Conservation (phyloP, 1,140 invertebrate genomes). For the Centruroides vittatus region DNA sequence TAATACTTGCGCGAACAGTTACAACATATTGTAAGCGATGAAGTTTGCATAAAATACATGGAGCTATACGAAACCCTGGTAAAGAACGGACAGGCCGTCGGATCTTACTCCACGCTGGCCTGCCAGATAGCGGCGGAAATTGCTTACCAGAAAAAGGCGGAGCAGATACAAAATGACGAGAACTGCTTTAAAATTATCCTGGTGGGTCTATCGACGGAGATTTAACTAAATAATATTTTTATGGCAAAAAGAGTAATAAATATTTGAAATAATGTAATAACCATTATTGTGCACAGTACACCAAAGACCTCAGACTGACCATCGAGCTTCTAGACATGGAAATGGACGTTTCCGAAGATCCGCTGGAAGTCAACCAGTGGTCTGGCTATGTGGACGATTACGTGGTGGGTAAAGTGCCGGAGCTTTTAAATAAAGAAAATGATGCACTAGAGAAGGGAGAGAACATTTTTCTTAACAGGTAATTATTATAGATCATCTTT, state of each 20-base stretch:
- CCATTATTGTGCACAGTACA: slow-evolving; percentile 41
- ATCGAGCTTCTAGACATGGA: slow-evolving; percentile 76
- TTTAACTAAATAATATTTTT: not conserved
- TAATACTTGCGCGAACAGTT: slow-evolving; percentile 32
- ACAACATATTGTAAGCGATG: slow-evolving; percentile 78
- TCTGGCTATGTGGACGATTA: slow-evolving; percentile 49
- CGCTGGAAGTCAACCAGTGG: slow-evolving; percentile 45
- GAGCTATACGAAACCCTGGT: slow-evolving; percentile 59
- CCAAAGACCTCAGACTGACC: slow-evolving; percentile 67
- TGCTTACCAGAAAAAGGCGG: slow-evolving; percentile 57
- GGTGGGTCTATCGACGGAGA: slow-evolving; percentile 17
- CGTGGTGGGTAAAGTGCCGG: not conserved
- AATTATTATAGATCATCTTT: not conserved
- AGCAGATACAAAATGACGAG: slow-evolving; percentile 59
- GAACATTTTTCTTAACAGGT: slow-evolving; percentile 25
- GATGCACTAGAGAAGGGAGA: not conserved
- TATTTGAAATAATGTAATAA: not conserved
- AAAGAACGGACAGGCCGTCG: slow-evolving; percentile 47
- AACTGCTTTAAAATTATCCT: slow-evolving; percentile 72
- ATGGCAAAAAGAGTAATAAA: not conserved
- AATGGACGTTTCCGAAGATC: slow-evolving; percentile 17
- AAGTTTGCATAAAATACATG: slow-evolving; percentile 60
- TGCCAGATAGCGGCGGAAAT: slow-evolving; percentile 45
- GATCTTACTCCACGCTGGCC: slow-evolving; percentile 45
- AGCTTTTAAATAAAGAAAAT: not conserved